These are phyloP conservation scores for Anas bernieri DNA, from an alignment of 2,797 vertebrate genomes.

Conservation along the genomic window DNA sequence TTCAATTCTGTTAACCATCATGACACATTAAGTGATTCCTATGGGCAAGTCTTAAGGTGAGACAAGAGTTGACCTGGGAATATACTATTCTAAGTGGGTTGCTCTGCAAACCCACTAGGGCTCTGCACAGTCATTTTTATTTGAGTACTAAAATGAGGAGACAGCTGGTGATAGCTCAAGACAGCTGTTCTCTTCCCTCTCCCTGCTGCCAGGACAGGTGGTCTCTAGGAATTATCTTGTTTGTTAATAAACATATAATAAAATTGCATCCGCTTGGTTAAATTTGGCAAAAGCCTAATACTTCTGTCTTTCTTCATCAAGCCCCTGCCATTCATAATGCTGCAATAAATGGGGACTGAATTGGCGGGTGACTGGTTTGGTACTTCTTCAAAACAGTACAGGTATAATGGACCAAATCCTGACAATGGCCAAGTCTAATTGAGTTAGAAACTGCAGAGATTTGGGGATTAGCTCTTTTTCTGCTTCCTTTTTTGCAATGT, in stretches of 20 bases:
- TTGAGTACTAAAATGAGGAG: not conserved
- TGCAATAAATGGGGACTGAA: not conserved
- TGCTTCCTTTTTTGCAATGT: not conserved
- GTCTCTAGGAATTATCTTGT: not conserved
- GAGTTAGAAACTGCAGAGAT: not conserved
- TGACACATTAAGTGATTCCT: not conserved
- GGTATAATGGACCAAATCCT: not conserved
- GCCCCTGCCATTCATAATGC: not conserved
- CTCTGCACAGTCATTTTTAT: not conserved
- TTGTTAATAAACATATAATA: conserved; percentile 38
- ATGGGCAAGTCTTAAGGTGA: not conserved
- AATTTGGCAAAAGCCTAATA: conserved; percentile 18
- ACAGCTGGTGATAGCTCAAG: conserved; percentile 14
- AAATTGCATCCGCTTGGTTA: not conserved
- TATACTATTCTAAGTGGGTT: not conserved
- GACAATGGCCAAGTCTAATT: not conserved
- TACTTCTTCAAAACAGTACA: not conserved
- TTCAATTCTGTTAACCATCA: not conserved
- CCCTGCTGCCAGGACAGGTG: conserved; percentile 18
- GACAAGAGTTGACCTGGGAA: not conserved
- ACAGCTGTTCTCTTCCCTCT: conserved; percentile 28
- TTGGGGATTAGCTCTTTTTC: not conserved
- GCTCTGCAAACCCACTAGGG: not conserved
- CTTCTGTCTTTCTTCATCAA: conserved; percentile 17
- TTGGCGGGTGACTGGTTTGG: rapidly evolving